Conservation (phyloP, 2,888 invertebrate genomes). For the Tetragonula carbonaria region DNA sequence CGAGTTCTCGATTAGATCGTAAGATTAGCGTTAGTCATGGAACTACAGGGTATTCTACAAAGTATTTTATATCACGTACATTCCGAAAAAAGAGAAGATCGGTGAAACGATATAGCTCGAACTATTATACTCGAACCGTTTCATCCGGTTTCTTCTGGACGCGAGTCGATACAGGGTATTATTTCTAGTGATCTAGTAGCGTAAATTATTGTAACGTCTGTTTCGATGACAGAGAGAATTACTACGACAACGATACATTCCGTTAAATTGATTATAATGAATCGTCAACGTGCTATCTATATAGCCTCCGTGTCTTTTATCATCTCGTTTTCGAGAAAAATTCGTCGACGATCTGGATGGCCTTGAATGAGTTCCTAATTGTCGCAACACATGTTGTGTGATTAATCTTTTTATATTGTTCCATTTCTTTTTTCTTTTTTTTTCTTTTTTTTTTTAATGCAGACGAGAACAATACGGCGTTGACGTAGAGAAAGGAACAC, state of each 20-base stretch:
- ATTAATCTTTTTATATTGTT: not conserved
- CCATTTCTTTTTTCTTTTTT: no score
- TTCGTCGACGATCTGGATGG: conserved; percentile 13
- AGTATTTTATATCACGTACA: conserved; percentile 33
- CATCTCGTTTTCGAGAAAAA: not conserved
- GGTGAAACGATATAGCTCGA: not conserved
- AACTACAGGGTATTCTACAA: conserved; percentile 46
- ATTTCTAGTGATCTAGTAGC: conserved; percentile 61
- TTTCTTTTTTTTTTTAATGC: not conserved
- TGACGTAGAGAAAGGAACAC: not conserved
- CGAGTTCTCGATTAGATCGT: conserved; percentile 25
- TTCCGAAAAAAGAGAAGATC: conserved; percentile 8
- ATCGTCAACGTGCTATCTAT: conserved; percentile 5
- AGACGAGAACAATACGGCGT: not conserved
- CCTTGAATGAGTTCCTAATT: not conserved
- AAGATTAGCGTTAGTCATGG: conserved; percentile 31
- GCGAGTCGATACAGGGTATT: conserved; percentile 61
- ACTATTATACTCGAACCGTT: not conserved
- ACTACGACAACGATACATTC: conserved; percentile 7
- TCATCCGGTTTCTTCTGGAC: not conserved
- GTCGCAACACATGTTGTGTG: not conserved
- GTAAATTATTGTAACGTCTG: conserved; percentile 34
- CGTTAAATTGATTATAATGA: not conserved
- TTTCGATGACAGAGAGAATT: not conserved
- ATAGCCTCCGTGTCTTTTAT: not conserved